These are phyloP conservation scores for Meleagris gallopavo DNA, from an alignment of 2,113 vertebrate genomes.

Conservation along the genomic window DNA sequence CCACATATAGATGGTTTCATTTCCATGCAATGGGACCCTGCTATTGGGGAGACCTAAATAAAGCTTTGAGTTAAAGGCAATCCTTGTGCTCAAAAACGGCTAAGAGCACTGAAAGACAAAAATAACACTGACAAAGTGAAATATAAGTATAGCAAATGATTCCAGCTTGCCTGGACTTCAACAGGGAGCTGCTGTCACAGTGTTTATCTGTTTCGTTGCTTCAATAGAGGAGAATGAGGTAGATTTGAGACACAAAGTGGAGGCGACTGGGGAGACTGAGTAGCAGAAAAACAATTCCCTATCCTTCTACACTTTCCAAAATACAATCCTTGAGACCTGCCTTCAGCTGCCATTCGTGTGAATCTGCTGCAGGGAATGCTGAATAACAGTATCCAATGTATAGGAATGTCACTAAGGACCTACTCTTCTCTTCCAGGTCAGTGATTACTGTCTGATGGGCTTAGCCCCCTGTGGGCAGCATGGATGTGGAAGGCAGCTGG, in stretches of 20 bases:
- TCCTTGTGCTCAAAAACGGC: background rate
- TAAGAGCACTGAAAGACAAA: background rate
- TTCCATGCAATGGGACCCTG: background rate
- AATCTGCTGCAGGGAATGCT: background rate
- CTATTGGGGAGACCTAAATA: background rate
- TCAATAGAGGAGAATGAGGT: background rate
- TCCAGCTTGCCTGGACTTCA: background rate
- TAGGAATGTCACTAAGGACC: background rate
- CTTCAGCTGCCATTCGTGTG: background rate
- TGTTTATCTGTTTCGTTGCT: background rate
- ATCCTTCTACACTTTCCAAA: background rate
- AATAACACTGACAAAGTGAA: background rate
- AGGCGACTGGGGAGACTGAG: background rate
- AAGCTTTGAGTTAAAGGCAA: background rate
- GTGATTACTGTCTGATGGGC: background rate
- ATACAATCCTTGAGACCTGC: background rate
- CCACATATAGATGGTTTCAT: background rate
- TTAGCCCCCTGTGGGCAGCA: background rate
- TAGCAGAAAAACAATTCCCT: background rate
- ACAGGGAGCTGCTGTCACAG: background rate
- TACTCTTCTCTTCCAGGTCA: background rate
- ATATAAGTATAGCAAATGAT: fast-evolving
- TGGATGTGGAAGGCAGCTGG: background rate
- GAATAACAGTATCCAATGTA: background rate
- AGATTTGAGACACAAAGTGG: background rate